Evolutionary conservation across 2,888 invertebrate species (phyloP), one percentile per base, ranked within the genome.

Genomic region (Autographa gamma): DNA sequence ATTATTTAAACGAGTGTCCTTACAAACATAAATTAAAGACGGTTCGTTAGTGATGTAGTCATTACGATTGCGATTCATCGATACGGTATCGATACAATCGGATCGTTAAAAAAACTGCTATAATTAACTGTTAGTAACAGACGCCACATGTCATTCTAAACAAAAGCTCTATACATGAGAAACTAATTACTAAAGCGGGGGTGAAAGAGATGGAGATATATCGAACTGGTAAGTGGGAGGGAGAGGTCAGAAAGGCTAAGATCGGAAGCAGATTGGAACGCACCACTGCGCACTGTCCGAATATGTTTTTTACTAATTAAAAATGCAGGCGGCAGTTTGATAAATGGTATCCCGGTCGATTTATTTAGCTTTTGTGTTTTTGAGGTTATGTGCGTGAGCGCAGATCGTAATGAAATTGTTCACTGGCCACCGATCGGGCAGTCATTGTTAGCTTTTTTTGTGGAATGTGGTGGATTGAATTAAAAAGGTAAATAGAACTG

Each of bases 211-310:
- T 41, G 59, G 79, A 66, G 6, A 74, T 74, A 88, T 38, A 48
- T 2, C 9, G 13, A 63, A 65, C n/a, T 48, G 11, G 41, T 41
- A 52, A 77, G 86, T 77, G 82, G 34, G 85, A 93, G 70, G 60
- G 89, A 81, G 90, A 91, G 71, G 79, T 74, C 68, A 65, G 69
- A 73, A 64, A 74, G 69, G 63, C 81, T 73, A 82, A 92, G 94
- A 95, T 95, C 92, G 95, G 95, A 95, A 95, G 90, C 91, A 87
- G 95, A 95, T 95, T 94, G 92, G 88, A 85, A 92, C 92, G 94
- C 94, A 86, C 93, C 93, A 95, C 91, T 92, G 95, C 93, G 76
- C 86, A 85, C 90, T 88, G 91, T 85, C 93, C 94, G 92, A 95
- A 94, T 94, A 90, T 91, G 86, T 89, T 89, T 92, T 92, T 91